phyloP scores from a whole-genome alignment of 2,888 invertebrate species.

The Rotaria macrura region DNA sequence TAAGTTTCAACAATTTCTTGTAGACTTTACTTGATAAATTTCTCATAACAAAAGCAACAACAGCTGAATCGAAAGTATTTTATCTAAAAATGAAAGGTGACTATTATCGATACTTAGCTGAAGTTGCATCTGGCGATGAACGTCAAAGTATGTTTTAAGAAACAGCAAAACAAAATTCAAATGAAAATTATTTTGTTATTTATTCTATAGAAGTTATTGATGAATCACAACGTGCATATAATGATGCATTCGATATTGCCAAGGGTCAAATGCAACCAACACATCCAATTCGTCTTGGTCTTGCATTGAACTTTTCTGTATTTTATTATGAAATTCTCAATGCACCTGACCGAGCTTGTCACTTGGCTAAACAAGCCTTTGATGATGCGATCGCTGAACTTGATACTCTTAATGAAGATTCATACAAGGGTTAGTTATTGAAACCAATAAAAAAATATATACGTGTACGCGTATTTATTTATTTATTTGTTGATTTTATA shows the following conservation, averaged over 20 bases:
- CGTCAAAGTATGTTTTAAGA: slow-evolving; percentile 58
- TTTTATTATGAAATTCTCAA: slow-evolving; percentile 99
- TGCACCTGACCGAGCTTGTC: slow-evolving; percentile 95
- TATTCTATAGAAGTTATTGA: slow-evolving; percentile 66
- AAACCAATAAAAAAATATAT: not conserved
- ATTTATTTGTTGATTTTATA: not conserved
- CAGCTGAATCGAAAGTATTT: slow-evolving; percentile 97
- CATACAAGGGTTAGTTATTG: slow-evolving; percentile 71
- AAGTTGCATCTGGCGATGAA: slow-evolving; percentile 95
- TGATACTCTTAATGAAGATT: slow-evolving; percentile 91
- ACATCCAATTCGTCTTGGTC: slow-evolving; percentile 94
- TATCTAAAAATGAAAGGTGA: slow-evolving; percentile 99
- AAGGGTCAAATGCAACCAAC: slow-evolving; percentile 97
- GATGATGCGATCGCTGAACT: slow-evolving; percentile 97
- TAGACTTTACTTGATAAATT: slow-evolving; percentile 93
- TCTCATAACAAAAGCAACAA: slow-evolving; percentile 96
- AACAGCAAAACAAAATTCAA: not conserved
- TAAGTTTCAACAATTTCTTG: slow-evolving; percentile 43
- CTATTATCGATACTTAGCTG: slow-evolving; percentile 99
- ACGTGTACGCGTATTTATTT: too few relatives aligned
- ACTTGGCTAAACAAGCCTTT: slow-evolving; percentile 98
- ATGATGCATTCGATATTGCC: slow-evolving; percentile 94
- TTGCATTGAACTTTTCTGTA: slow-evolving; percentile 98
- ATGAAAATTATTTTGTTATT: not conserved
- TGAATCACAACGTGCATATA: slow-evolving; percentile 93